Evolutionary conservation across 2,113 vertebrate genomes (phyloP), one percentile per base, ranked within the genome.

Genomic region (Erinaceus europaeus): DNA sequence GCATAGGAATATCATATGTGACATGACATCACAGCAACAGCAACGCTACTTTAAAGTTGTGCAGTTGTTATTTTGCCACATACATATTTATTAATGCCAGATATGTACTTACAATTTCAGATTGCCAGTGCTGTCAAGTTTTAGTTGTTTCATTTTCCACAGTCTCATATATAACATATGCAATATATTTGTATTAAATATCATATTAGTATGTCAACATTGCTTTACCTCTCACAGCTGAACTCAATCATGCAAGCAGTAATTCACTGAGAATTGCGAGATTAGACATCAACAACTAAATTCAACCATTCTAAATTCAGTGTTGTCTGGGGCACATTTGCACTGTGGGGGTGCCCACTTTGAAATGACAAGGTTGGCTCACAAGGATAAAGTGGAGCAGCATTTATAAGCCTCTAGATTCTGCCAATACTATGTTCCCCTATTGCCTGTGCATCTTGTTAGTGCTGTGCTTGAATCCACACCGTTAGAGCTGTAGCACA

Each of bases 391-490:
- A 14, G 9, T 21, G 10, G 20, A 57, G 20, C 36, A 53, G 44
- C 55, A 23, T 67, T 48, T 50, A 17, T 59, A 73, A 88, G n/a
- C 38, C 44, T 85, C 55, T 32, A 27, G 48, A 4, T 80, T 67
- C 32, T 86, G n/a, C 29, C 21, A 29, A 34, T 74, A 69, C 27
- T 59, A 0, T 61, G 17, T 62, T 5, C 4, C 44, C 42, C 32
- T 42, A 0, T 6, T 29, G 74, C 36, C 53, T 44, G 12, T 50
- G 44, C 9, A 40, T 44, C 73, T 81, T 82, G 48, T 79, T 84
- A 79, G 84, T 13, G 65, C 80, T 44, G 14, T 50, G 85, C 79
- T 73, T 59, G 65, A 69, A 29, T 59, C 62, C 85, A 80, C 50
- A 64, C 83, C 6, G 12, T 69, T 46, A 83, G 36, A 87, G 55